Conservation (phyloP, 1,140 invertebrate genomes). For the Lepeophtheirus salmonis region DNA sequence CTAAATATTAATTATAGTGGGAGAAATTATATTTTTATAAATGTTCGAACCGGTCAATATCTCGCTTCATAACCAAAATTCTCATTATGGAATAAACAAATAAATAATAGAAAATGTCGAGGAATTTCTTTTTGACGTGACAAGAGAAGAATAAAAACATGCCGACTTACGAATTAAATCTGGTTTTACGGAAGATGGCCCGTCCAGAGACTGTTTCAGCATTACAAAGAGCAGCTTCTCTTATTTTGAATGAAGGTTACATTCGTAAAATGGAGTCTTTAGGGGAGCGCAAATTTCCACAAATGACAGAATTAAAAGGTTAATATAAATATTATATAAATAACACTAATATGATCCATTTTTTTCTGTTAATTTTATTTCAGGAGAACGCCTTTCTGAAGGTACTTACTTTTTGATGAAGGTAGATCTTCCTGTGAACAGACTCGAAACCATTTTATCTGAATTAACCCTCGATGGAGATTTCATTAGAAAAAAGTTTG, state of each 20-base stretch:
- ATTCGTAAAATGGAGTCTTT: not conserved
- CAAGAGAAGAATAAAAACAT: not conserved
- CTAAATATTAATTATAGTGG: no score
- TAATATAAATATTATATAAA: no score
- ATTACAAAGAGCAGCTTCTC: not conserved
- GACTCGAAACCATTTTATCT: not conserved
- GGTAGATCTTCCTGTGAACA: not conserved
- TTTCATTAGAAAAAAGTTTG: not conserved
- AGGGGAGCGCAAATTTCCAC: not conserved
- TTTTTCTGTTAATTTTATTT: not conserved
- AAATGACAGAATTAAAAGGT: not conserved
- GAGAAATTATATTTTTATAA: no score
- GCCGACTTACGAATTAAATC: not conserved
- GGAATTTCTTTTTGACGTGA: no score
- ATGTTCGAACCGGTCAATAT: no score
- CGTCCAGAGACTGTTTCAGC: not conserved
- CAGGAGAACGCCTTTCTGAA: not conserved
- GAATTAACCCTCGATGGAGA: not conserved
- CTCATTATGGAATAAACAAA: no score
- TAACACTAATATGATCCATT: no score
- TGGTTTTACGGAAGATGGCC: not conserved
- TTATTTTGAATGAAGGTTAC: not conserved
- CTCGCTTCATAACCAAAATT: no score
- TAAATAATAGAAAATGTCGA: no score
- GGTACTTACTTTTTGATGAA: not conserved